These are phyloP conservation scores for Pogona vitticeps DNA, from an alignment of 2,113 vertebrate genomes.

Conservation along the genomic window DNA sequence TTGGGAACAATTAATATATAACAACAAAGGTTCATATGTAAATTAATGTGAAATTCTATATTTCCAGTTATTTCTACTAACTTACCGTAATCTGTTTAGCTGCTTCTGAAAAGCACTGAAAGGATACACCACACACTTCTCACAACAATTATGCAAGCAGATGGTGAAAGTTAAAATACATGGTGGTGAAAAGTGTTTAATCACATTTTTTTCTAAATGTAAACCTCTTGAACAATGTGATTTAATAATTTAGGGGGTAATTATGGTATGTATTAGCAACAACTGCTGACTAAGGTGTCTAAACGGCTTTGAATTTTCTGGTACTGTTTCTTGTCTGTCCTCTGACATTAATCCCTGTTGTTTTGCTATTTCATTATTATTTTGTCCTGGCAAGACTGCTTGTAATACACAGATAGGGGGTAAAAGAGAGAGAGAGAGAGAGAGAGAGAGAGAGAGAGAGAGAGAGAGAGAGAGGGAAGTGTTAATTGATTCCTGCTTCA, in stretches of 20 bases:
- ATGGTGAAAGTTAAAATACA: background rate
- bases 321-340: background rate
- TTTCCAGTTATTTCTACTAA: background rate
- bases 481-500: slow-evolving; percentile 23
- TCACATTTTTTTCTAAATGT: background rate
- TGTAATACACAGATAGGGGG: background rate
- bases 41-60: background rate
- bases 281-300: background rate
- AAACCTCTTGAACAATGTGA: slow-evolving; percentile 11
- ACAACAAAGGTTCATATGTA: background rate
- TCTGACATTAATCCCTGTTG: slow-evolving; percentile 5
- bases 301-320: background rate
- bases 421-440: background rate
- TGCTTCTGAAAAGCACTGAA: background rate
- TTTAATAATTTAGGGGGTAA: background rate
- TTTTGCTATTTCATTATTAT: slow-evolving; percentile 20
- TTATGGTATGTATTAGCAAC: slow-evolving; percentile 1
- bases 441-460: slow-evolving; percentile 3
- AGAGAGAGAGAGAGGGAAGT: slow-evolving; percentile 9
- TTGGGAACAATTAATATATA: background rate
- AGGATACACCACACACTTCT: background rate
- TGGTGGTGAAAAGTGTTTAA: background rate
- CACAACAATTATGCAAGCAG: background rate
- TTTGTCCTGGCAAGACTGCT: slow-evolving; percentile 14
- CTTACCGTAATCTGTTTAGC: background rate